These are phyloP conservation scores for Spodoptera littoralis DNA, from an alignment of 2,888 invertebrate genomes.

Conservation along the genomic window DNA sequence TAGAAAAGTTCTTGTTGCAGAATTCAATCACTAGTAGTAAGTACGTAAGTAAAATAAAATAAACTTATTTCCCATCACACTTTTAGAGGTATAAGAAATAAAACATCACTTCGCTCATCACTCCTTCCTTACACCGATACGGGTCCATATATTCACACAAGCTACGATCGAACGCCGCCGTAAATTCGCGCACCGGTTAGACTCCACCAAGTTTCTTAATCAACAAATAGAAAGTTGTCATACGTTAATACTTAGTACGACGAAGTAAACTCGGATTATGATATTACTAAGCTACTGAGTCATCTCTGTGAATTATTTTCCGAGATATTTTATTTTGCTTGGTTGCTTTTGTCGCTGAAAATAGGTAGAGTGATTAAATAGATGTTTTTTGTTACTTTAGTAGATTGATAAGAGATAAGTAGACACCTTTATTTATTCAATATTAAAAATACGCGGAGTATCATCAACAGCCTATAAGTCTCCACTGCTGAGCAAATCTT, in stretches of 20 bases:
- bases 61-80: too few relatives aligned
- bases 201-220: conserved; percentile 60
- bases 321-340: background rate
- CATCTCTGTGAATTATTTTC: conserved; percentile 9
- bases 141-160: conserved; percentile 27
- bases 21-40: too few relatives aligned
- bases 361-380: too few relatives aligned
- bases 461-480: too few relatives aligned
- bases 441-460: too few relatives aligned
- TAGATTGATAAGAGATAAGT: too few relatives aligned
- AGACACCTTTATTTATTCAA: too few relatives aligned
- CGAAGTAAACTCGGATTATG: conserved; percentile 23
- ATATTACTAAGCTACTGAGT: conserved; percentile 11
- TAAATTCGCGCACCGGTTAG: conserved; percentile 57
- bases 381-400: too few relatives aligned
- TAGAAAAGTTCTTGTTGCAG: too few relatives aligned
- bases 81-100: too few relatives aligned
- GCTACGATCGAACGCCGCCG: conserved; percentile 22
- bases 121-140: background rate
- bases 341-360: background rate
- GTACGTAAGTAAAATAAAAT: too few relatives aligned
- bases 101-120: background rate
- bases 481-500: too few relatives aligned
- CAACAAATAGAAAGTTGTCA: conserved; percentile 60
- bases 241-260: conserved; percentile 39